Evolutionary conservation across 2,113 vertebrate species (phyloP).

Genomic region (Meleagris gallopavo): DNA sequence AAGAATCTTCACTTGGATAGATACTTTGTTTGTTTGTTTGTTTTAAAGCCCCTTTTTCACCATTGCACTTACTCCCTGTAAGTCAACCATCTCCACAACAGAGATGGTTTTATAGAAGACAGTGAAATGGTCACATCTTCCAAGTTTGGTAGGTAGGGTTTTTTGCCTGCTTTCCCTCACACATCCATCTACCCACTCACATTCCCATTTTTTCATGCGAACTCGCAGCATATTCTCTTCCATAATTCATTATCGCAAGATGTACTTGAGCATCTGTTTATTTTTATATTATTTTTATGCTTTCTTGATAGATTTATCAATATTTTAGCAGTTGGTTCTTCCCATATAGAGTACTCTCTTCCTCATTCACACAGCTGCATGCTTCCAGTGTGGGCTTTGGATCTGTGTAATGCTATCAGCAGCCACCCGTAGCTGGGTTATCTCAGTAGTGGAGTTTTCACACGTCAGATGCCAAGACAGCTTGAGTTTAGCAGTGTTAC

Average conservation of each 20-base stretch:
- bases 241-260: constrained; percentile 80
- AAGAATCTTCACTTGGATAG: background rate
- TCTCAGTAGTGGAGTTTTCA: constrained; percentile 24
- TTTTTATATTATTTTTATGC: constrained; percentile 79
- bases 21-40: background rate
- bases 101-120: constrained; percentile 34
- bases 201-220: constrained; percentile 27
- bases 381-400: background rate
- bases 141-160: constrained; percentile 17
- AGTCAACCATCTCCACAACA: constrained; percentile 13
- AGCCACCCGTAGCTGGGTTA: background rate
- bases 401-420: background rate
- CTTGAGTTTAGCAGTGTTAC: constrained; percentile 50
- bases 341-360: constrained; percentile 64
- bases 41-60: background rate
- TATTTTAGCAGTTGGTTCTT: constrained; percentile 79
- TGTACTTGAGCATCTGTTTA: constrained; percentile 80
- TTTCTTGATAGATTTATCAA: constrained; percentile 80
- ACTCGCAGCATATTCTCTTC: constrained; percentile 55
- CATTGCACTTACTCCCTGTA: background rate
- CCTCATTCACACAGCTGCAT: background rate
- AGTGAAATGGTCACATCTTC: constrained; percentile 26
- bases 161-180: background rate
- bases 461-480: constrained; percentile 9
- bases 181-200: constrained; percentile 31